Conservation (phyloP, 2,797 vertebrate species). For the Luscinia megarhynchos region DNA sequence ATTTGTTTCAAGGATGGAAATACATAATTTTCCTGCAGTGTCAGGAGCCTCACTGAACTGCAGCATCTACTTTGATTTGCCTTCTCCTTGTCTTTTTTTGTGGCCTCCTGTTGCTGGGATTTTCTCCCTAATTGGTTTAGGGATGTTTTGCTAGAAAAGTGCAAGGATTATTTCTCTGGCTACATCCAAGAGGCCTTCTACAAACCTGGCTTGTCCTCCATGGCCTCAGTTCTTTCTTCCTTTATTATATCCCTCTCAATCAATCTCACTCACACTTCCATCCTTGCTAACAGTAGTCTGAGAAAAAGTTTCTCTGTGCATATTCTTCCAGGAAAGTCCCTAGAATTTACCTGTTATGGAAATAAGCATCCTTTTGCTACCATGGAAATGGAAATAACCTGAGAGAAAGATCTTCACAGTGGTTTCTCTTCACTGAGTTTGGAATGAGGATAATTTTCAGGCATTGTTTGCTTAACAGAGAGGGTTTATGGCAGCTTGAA, state of each 20-base stretch:
- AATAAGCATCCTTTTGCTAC: not conserved
- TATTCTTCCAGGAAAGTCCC: not conserved
- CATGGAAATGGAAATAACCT: not conserved
- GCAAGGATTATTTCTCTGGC: not conserved
- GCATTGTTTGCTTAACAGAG: not conserved
- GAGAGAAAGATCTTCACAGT: not conserved
- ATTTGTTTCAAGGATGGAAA: slow-evolving; percentile 28
- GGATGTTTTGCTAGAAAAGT: not conserved
- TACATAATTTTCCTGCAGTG: not conserved
- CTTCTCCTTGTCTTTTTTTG: not conserved
- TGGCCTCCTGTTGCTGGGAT: not conserved
- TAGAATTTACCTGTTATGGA: not conserved
- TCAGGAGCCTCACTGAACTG: slow-evolving; percentile 5
- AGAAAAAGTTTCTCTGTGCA: not conserved
- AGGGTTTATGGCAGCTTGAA: not conserved
- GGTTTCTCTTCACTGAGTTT: not conserved
- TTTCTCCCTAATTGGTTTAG: not conserved
- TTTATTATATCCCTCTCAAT: not conserved
- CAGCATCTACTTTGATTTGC: not conserved
- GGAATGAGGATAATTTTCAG: not conserved
- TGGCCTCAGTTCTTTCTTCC: not conserved
- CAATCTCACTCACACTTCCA: not conserved
- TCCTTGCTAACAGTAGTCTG: not conserved
- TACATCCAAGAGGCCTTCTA: not conserved
- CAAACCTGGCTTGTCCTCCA: not conserved